These are phyloP conservation scores for Amblyornis subalaris DNA, from an alignment of 2,113 vertebrate genomes.

Conservation along the genomic window DNA sequence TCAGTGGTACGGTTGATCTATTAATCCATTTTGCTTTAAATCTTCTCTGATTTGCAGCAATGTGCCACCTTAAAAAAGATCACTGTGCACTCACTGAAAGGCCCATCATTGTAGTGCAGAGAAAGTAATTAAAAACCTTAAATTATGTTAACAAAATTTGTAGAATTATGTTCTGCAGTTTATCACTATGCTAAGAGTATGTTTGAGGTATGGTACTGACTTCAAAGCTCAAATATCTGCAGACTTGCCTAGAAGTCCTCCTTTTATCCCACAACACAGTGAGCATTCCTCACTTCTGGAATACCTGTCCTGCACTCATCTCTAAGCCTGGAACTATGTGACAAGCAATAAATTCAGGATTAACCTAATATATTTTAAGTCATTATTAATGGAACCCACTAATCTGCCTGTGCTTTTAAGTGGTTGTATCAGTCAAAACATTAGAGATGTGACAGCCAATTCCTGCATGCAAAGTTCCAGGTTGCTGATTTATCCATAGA, in stretches of 20 bases:
- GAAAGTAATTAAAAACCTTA: neutral
- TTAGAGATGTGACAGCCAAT: neutral
- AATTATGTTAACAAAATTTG: neutral
- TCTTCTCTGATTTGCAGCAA: neutral
- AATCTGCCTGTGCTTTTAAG: neutral
- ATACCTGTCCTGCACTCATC: neutral
- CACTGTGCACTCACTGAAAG: neutral
- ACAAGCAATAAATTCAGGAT: neutral
- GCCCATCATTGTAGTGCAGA: neutral
- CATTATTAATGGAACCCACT: neutral
- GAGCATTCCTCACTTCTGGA: neutral
- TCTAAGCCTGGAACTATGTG: neutral
- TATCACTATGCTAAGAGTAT: neutral
- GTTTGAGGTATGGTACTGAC: accelerated
- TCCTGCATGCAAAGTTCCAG: neutral
- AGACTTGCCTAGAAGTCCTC: neutral
- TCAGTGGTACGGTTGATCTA: neutral
- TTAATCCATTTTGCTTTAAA: neutral
- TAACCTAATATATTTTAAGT: neutral
- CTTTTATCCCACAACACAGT: neutral
- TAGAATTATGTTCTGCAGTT: neutral
- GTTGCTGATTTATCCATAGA: constrained; percentile 7
- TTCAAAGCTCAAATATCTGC: neutral
- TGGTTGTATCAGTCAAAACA: neutral
- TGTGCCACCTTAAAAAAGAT: neutral